Evolutionary conservation across 2,113 vertebrate species (phyloP).

Genomic region (Uria lomvia): DNA sequence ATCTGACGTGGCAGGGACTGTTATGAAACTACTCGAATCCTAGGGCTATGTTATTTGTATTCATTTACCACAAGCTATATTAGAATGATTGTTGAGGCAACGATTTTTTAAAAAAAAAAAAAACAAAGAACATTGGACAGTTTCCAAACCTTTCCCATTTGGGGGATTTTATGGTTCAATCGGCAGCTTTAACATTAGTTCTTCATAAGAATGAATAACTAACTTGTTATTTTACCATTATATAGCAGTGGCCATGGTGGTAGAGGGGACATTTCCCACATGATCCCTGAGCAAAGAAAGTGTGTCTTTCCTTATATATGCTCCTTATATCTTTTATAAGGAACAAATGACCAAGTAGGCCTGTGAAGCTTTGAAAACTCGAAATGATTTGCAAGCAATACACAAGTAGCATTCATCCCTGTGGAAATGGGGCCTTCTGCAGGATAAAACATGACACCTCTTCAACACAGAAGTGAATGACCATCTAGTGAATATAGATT

Average conservation of each 20-base stretch:
- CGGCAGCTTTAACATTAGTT: neutral
- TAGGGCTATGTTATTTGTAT: neutral
- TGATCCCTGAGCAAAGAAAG: neutral
- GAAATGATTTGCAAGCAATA: neutral
- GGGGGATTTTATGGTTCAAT: neutral
- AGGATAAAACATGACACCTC: neutral
- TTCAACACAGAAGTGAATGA: accelerated
- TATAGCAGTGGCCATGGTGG: neutral
- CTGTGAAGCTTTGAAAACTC: neutral
- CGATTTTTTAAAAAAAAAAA: neutral
- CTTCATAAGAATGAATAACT: neutral
- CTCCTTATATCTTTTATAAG: neutral
- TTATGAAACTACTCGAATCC: neutral
- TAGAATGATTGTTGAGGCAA: neutral
- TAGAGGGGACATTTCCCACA: neutral
- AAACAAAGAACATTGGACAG: neutral
- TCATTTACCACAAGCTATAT: neutral
- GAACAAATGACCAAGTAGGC: neutral
- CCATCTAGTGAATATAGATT: neutral
- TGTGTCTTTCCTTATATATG: neutral
- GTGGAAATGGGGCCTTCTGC: neutral
- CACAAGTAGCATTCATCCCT: neutral
- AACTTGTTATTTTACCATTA: neutral
- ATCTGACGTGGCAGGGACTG: neutral
- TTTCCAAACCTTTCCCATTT: neutral